These are phyloP conservation scores for Strongylocentrotus purpuratus DNA, from an alignment of 35 echinoderm and acorn worm species.

Conservation along the genomic window DNA sequence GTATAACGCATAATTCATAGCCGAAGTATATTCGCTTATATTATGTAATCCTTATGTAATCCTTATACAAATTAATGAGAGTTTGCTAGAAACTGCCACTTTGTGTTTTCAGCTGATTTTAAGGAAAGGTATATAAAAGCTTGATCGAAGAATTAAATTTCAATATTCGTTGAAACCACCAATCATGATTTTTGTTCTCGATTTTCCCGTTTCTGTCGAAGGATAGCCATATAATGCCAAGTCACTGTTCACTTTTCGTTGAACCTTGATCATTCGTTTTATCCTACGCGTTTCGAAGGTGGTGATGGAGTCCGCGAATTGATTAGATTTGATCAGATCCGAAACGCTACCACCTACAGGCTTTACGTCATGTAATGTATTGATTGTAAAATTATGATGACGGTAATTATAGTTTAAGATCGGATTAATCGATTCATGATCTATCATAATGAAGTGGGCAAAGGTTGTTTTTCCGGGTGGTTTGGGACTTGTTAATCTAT, in stretches of 20 bases:
- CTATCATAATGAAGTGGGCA: background rate
- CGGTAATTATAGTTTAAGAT: background rate
- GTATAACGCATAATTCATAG: too few relatives aligned
- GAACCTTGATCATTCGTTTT: background rate
- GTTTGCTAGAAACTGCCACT: too few relatives aligned
- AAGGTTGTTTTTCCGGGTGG: background rate
- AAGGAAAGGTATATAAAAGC: too few relatives aligned
- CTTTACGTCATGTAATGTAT: background rate
- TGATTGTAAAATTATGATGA: background rate
- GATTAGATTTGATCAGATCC: background rate
- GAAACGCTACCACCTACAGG: background rate
- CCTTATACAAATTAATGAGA: too few relatives aligned
- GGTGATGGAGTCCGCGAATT: background rate
- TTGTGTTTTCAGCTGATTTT: too few relatives aligned
- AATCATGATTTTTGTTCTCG: too few relatives aligned
- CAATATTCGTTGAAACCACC: too few relatives aligned
- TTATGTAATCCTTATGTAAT: too few relatives aligned
- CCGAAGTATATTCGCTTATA: too few relatives aligned
- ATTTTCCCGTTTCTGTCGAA: too few relatives aligned
- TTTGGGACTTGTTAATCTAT: background rate
- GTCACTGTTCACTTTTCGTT: background rate
- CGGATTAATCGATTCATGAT: background rate
- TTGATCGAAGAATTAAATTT: too few relatives aligned
- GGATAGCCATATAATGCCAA: background rate
- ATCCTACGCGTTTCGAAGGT: background rate